Percentiles rank a stretch among this genome's conserved stretches.
Evolutionary conservation across 2,888 invertebrate genomes (phyloP).

Genomic region (Eristalis pertinax): DNA sequence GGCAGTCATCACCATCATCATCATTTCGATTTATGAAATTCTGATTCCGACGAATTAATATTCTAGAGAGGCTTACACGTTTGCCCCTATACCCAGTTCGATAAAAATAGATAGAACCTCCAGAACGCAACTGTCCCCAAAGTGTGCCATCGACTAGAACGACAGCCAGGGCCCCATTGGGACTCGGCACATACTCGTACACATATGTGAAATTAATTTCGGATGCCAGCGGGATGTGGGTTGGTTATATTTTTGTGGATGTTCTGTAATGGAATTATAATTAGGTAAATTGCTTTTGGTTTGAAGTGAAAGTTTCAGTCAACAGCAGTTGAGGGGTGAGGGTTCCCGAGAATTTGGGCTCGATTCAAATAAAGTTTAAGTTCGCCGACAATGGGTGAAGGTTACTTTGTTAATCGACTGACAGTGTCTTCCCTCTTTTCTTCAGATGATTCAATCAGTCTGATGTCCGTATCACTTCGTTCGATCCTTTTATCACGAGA

Average conservation of each 20-base stretch:
- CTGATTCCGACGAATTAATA: slow-evolving; percentile 33
- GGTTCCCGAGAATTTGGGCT: background rate
- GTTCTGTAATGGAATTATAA: slow-evolving; percentile 7
- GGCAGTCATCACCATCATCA: background rate
- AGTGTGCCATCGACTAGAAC: background rate
- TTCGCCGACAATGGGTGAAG: background rate
- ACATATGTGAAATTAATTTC: background rate
- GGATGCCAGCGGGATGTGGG: background rate
- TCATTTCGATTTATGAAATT: slow-evolving; percentile 33
- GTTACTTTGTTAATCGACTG: background rate
- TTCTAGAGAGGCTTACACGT: slow-evolving; percentile 31
- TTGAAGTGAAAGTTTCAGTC: slow-evolving; percentile 9
- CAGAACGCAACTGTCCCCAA: background rate
- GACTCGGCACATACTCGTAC: background rate
- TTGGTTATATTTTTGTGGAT: background rate
- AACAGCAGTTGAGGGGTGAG: background rate
- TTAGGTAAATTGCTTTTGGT: slow-evolving; percentile 11
- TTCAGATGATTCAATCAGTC: background rate
- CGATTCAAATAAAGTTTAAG: background rate
- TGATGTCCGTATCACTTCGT: background rate
- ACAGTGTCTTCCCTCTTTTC: background rate
- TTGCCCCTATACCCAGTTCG: background rate
- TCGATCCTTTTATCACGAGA: too few relatives aligned
- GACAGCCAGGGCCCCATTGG: background rate
- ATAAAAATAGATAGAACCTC: slow-evolving; percentile 18